A percentile compares a stretch with the other conserved stretches of the same genome.
Evolutionary conservation across 2,888 invertebrate species (phyloP).

Genomic region (Ligdia adustata): DNA sequence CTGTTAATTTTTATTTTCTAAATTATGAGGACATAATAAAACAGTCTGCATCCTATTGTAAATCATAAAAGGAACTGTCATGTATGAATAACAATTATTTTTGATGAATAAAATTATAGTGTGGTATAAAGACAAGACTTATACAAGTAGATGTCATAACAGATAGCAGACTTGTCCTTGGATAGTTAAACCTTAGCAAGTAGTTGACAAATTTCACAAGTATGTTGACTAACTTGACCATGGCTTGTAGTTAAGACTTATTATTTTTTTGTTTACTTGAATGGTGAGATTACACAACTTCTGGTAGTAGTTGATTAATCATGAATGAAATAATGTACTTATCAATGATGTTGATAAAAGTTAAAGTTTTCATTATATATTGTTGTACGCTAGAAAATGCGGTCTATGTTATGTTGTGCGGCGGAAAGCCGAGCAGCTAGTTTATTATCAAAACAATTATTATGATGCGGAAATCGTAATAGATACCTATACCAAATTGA

Average conservation of each 20-base stretch:
- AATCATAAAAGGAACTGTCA: conserved; percentile 14
- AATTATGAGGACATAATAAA: no score
- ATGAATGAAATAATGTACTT: no score
- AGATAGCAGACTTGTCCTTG: conserved; percentile 40
- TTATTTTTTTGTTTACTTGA: conserved; percentile 5
- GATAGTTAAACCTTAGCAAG: conserved; percentile 37
- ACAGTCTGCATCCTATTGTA: conserved; percentile 21
- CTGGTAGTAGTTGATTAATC: no score
- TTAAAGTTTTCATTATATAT: no score
- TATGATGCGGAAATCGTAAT: conserved; percentile 11
- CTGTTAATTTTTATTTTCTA: no score
- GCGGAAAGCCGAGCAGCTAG: no score
- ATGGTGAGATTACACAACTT: background rate
- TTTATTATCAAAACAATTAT: no score
- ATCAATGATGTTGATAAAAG: no score
- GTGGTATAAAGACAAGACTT: conserved; percentile 16
- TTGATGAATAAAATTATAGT: conserved; percentile 15
- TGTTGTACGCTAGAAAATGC: no score
- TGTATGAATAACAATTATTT: conserved; percentile 14
- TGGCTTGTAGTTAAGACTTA: conserved; percentile 27
- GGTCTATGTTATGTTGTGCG: no score
- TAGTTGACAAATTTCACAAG: conserved; percentile 45
- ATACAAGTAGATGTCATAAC: conserved; percentile 35
- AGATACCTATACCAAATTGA: no score
- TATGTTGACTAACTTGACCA: conserved; percentile 36